Conservation (phyloP, 2,797 vertebrate species). For the Coluber constrictor region DNA sequence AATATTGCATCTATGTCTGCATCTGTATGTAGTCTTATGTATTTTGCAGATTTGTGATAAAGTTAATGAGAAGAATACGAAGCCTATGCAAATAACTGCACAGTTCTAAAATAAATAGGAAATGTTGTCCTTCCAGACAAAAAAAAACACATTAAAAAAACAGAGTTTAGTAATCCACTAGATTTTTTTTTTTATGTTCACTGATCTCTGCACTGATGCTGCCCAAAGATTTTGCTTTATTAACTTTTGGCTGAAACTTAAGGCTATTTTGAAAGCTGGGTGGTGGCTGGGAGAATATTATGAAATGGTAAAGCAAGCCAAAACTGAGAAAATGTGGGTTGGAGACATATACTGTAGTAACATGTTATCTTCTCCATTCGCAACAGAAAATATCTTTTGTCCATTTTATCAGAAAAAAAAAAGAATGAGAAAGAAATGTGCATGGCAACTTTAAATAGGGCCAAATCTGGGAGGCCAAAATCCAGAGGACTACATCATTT, state of each 20-base stretch:
- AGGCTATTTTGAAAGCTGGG: constrained; percentile 26
- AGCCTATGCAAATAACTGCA: background rate
- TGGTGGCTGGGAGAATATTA: background rate
- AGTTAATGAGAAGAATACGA: background rate
- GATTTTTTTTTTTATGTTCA: constrained; percentile 28
- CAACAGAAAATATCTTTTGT: background rate
- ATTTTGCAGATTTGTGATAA: background rate
- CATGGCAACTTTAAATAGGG: background rate
- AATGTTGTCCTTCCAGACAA: background rate
- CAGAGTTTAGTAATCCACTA: background rate
- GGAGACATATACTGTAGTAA: background rate
- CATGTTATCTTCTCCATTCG: background rate
- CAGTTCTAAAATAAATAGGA: background rate
- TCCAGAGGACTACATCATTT: background rate
- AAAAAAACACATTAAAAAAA: background rate
- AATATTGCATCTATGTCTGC: background rate
- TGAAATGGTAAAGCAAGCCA: background rate
- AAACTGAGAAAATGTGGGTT: background rate
- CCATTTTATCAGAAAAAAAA: background rate
- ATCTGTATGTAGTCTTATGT: background rate
- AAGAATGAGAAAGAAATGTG: background rate
- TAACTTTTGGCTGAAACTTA: constrained; percentile 16
- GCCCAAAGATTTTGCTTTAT: constrained; percentile 11
- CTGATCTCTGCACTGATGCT: constrained; percentile 22
- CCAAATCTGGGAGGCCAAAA: background rate